These are phyloP conservation scores for Calypte anna DNA, from an alignment of 2,113 vertebrate species.

Conservation along the genomic window DNA sequence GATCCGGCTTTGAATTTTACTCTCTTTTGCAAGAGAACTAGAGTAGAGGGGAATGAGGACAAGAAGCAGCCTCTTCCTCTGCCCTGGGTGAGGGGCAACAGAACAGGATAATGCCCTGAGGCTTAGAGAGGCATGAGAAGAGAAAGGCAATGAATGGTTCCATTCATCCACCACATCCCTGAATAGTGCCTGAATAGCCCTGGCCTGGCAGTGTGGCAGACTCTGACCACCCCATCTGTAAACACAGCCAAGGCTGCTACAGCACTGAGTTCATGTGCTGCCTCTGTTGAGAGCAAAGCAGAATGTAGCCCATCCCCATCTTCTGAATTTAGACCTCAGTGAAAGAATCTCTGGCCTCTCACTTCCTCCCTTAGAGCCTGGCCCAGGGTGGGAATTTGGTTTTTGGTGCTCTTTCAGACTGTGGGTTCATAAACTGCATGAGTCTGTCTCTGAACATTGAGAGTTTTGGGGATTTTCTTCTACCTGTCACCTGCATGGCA, in stretches of 20 bases:
- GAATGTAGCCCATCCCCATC: background rate
- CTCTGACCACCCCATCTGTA: accelerated
- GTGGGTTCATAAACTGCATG: background rate
- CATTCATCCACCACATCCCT: background rate
- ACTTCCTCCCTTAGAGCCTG: background rate
- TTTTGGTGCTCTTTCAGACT: background rate
- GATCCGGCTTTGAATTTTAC: background rate
- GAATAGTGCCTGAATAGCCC: background rate
- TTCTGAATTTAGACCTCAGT: background rate
- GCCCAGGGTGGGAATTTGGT: background rate
- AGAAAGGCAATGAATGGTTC: background rate
- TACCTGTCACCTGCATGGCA: background rate
- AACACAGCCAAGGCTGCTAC: background rate
- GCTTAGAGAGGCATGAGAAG: background rate
- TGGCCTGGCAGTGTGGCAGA: background rate
- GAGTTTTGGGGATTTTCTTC: constrained; percentile 22
- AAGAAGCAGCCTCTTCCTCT: background rate
- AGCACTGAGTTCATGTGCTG: background rate
- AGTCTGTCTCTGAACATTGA: background rate
- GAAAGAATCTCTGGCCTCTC: background rate
- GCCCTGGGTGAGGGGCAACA: background rate
- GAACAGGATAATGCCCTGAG: background rate
- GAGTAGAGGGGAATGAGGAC: background rate
- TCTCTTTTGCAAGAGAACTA: background rate
- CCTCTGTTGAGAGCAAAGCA: background rate